A percentile compares a stretch with the other conserved stretches of the same genome.
phyloP scores from a whole-genome alignment of 2,113 vertebrate species.

The Hoplias malabaricus region DNA sequence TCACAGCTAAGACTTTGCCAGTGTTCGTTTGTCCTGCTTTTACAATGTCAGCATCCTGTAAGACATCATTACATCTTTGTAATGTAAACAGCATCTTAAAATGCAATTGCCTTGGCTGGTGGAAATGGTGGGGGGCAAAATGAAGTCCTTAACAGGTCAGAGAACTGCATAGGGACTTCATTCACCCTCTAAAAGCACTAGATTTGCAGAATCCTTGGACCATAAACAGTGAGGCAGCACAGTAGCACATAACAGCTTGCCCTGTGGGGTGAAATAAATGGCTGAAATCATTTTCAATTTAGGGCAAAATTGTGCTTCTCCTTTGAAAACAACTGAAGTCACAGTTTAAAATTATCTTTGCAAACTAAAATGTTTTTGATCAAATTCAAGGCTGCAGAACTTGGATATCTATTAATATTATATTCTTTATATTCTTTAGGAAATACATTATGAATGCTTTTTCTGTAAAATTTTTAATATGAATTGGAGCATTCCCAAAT shows the following conservation, averaged over 20 bases:
- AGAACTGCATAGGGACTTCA: conserved; percentile 31
- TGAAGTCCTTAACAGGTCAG: conserved; percentile 36
- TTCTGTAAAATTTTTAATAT: neutral
- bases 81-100: conserved; percentile 54
- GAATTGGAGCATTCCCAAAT: neutral
- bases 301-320: neutral
- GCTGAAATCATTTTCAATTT: conserved; percentile 22
- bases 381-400: neutral
- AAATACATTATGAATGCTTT: neutral
- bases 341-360: neutral
- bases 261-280: conserved; percentile 31
- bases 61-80: conserved; percentile 46
- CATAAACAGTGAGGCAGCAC: conserved; percentile 33
- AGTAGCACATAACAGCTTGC: conserved; percentile 35
- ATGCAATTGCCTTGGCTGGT: conserved; percentile 39
- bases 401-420: neutral
- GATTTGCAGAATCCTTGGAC: conserved; percentile 34
- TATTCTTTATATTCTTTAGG: neutral
- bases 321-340: conserved; percentile 16
- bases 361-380: neutral
- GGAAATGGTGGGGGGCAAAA: conserved; percentile 42
- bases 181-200: conserved; percentile 36
- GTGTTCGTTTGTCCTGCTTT: conserved; percentile 17
- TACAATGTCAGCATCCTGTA: conserved; percentile 30
- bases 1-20: neutral